A percentile compares a stretch with the other conserved stretches of the same genome.
phyloP scores from a whole-genome alignment of 64 coral and sea anemone species.

The Catalaphyllia jardinei region DNA sequence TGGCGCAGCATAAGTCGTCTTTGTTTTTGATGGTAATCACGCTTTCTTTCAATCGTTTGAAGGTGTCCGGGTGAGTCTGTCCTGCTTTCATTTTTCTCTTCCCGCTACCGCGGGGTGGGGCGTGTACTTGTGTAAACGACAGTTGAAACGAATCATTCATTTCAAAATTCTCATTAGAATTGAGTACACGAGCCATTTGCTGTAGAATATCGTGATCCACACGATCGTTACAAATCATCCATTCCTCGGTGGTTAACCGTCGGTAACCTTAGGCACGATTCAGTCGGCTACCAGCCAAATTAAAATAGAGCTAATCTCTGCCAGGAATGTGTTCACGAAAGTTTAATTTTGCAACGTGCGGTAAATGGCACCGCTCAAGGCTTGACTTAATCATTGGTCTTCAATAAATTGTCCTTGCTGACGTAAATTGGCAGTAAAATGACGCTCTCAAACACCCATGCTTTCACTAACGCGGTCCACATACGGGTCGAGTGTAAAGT shows the following conservation, averaged over 20 bases:
- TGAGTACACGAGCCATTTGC: too few relatives aligned
- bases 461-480: background rate
- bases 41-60: background rate
- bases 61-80: background rate
- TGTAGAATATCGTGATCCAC: background rate
- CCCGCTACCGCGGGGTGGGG: background rate
- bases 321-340: background rate
- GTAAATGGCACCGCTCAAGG: background rate
- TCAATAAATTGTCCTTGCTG: background rate
- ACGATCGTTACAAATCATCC: background rate
- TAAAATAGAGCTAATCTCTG: background rate
- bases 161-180: background rate
- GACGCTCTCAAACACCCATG: background rate
- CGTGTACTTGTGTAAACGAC: background rate
- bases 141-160: background rate
- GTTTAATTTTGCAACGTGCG: background rate
- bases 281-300: background rate
- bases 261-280: background rate
- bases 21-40: too few relatives aligned
- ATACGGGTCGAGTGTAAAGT: background rate
- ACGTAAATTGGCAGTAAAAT: background rate
- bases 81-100: background rate
- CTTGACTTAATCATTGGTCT: background rate
- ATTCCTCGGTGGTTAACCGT: background rate
- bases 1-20: too few relatives aligned